phyloP scores from a whole-genome alignment of 1,140 invertebrate species.

The Bursaphelenchus mucronatus region DNA sequence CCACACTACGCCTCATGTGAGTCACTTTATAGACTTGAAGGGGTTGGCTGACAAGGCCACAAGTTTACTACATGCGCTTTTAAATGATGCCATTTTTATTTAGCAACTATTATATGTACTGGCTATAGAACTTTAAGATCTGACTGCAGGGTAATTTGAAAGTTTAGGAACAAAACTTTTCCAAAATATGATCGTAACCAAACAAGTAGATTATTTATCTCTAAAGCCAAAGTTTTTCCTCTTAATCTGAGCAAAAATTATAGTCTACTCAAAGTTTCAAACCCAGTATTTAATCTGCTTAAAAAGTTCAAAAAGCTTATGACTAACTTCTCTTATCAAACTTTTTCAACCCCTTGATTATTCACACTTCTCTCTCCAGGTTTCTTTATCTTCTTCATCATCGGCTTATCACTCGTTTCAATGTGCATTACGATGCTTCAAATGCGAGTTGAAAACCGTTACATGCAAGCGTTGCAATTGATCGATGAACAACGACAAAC shows the following conservation, averaged over 20 bases:
- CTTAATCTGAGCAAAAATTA: neutral
- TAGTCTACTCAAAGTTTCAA: neutral
- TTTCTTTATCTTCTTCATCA: conserved; percentile 30
- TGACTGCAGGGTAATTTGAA: too few relatives aligned
- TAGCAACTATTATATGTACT: too few relatives aligned
- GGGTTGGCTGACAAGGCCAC: too few relatives aligned
- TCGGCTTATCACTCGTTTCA: conserved; percentile 27
- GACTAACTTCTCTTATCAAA: too few relatives aligned
- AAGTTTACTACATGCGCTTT: too few relatives aligned
- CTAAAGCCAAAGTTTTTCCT: neutral
- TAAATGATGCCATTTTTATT: too few relatives aligned
- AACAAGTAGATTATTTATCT: neutral
- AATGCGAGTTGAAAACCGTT: conserved; percentile 25
- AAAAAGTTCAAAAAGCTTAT: neutral
- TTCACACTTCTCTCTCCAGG: conserved; percentile 5
- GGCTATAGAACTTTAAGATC: too few relatives aligned
- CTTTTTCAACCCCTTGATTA: too few relatives aligned
- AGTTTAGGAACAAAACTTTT: too few relatives aligned
- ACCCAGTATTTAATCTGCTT: neutral
- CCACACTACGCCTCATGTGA: conserved; percentile 25
- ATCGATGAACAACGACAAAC: conserved; percentile 29
- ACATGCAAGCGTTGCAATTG: conserved; percentile 27
- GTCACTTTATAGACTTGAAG: too few relatives aligned
- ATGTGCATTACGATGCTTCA: conserved; percentile 28
- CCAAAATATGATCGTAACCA: neutral